These are phyloP conservation scores for Neopelma chrysocephalum DNA, from an alignment of 2,797 vertebrate species.

Conservation along the genomic window DNA sequence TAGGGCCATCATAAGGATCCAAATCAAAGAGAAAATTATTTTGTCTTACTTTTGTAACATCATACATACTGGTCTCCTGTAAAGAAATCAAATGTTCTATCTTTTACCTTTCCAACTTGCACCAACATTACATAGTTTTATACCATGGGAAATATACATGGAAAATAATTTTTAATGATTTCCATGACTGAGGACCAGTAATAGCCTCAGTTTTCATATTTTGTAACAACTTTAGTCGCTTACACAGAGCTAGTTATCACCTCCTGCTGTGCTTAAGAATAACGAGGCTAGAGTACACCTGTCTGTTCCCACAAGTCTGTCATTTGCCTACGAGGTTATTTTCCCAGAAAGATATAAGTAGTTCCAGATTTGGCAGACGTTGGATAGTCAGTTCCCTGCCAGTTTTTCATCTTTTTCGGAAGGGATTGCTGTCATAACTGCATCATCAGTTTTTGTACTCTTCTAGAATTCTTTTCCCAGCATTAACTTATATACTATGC, in stretches of 20 bases:
- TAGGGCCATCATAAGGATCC: not conserved
- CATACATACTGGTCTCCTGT: not conserved
- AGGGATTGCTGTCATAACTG: not conserved
- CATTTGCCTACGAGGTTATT: not conserved
- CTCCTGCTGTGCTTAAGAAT: not conserved
- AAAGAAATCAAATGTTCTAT: not conserved
- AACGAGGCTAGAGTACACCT: not conserved
- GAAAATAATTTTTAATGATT: not conserved
- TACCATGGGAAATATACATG: not conserved
- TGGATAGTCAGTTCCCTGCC: not conserved
- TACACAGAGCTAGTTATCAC: not conserved
- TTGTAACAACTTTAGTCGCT: not conserved
- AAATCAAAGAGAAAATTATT: not conserved
- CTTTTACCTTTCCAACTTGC: not conserved
- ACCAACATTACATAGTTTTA: not conserved
- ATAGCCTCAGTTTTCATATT: not conserved
- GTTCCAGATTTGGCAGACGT: not conserved
- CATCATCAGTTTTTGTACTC: not conserved
- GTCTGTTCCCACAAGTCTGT: rapidly evolving
- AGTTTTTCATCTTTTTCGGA: not conserved
- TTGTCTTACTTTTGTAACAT: not conserved
- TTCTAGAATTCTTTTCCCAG: not conserved
- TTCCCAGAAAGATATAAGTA: not conserved
- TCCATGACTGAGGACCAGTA: not conserved
- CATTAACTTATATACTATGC: not conserved